Evolutionary conservation across 1,140 invertebrate species (phyloP), one percentile per base, ranked within the genome.

Genomic region (Capitella teleta): DNA sequence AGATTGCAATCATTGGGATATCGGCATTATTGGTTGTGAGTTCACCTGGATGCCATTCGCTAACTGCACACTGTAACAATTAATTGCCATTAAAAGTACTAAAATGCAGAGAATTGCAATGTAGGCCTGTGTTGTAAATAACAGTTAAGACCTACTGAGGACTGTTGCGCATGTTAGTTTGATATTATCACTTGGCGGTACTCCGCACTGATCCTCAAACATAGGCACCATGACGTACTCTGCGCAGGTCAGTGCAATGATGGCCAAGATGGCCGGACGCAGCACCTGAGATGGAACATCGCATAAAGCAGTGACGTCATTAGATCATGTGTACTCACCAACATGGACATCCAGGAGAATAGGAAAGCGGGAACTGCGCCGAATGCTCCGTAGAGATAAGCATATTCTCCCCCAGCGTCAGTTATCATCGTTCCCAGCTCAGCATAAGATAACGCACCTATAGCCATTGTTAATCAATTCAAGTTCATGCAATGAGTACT

Each of bases 321-420:
- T n/a, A n/a, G n/a, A n/a, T n/a, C n/a, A n/a, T n/a, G n/a, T n/a
- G n/a, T n/a, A n/a, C n/a, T n/a, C n/a, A n/a, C n/a, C 10, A 57
- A 30, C 5, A 51, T 38, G 51, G 14, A 54, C n/a, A 49, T 90
- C 94, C 94, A 98, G 2, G 97, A 77, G 62, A 92, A 97, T 0
- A 97, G 74, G 70, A 98, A 98, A 0, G 90, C 85, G 0, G 87
- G 86, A n/a, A 97, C 70, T 3, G 84, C 78, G 0, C n/a, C 56
- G 52, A 64, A 68, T 4, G 68, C 62, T 23, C 61, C 57, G 49
- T 62, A 45, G 6, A 68, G 53, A 49, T 71, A 71, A 6, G 62
- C 57, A 44, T 63, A 70, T 55, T 65, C 68, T 10, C 56, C 64
- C 32, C 59, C 72, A 18, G 64, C 72, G 49, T 57, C 60, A 3